Base-by-base conservation (phyloP, 2,113 vertebrate species). In the Calypte anna region DNA sequence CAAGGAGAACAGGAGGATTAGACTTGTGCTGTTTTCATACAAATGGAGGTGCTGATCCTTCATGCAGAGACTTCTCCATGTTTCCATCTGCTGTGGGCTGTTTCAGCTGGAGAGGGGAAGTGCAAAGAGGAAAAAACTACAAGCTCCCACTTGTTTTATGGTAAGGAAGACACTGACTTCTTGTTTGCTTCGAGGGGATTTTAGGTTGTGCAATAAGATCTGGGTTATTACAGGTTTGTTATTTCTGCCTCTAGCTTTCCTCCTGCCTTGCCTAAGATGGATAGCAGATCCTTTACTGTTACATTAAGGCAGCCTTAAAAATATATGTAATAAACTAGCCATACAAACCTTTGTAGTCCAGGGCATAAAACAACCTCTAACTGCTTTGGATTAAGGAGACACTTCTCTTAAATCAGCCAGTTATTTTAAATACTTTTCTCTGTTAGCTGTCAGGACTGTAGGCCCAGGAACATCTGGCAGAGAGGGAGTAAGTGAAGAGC, bases 361-460 rank as follows among this genome's bases (percentile, higher is more conserved):
- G 64, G 51, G 28, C 74, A 82, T 82, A 86, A 94, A 96, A 23
- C 88, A 91, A 38, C 43, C 75, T 89, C 78, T 55, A 69, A 84
- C 40, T 66, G 62, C 66, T 90, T 15, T 30, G 73, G 86, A 62
- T 86, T 87, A 73, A 76, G 83, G 67, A 86, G 89, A 66, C 30
- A 44, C 84, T 93, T 91, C 77, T 79, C 58, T 87, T 91, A 75
- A 91, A 93, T 85, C 75, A 94, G 79, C 23, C 67, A 58, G 67
- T 76, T 90, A 44, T 61, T 94, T 88, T 25, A 80, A 94, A 73
- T 36, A 33, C 79, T 82, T 59, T 63, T 70, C 58, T 55, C 81
- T 88, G 62, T 15, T 69, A 40, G 87, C 85, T 96, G 57, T 78
- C 66, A 85, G 87, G 54, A 30, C 59, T 62, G 19, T n/a, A 38